phyloP scores from a whole-genome alignment of 2,888 invertebrate species.

The Dryocosmus kuriphilus region DNA sequence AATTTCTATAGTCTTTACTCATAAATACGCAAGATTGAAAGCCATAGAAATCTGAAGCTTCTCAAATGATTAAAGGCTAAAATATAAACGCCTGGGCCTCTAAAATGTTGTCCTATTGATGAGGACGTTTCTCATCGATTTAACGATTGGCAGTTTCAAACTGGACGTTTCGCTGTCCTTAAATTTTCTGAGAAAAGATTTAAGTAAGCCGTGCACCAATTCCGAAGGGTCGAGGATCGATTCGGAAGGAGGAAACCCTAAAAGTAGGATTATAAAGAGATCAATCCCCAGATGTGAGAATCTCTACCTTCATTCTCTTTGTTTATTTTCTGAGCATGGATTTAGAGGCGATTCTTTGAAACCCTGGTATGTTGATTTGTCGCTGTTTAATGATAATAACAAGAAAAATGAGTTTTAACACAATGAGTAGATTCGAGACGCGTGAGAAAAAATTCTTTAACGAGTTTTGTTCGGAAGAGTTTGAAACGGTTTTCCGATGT shows the following conservation, averaged over 20 bases:
- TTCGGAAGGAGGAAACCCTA: neutral
- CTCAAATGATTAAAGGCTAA: neutral
- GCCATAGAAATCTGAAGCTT: conserved; percentile 4
- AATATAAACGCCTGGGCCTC: neutral
- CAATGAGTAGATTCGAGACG: conserved; percentile 14
- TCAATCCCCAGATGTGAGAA: neutral
- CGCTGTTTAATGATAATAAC: conserved; percentile 2
- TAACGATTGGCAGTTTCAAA: conserved; percentile 68
- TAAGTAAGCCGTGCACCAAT: conserved; percentile 40
- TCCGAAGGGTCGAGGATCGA: conserved; percentile 9
- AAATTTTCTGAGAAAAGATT: conserved; percentile 2
- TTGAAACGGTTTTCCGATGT: conserved; percentile 8
- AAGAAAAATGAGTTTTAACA: conserved; percentile 18
- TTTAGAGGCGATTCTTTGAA: conserved; percentile 5
- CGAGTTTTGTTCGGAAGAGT: conserved; percentile 28
- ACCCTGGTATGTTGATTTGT: conserved; percentile 1
- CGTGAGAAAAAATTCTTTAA: neutral
- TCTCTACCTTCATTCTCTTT: conserved; percentile 1
- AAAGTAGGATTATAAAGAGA: conserved; percentile 10
- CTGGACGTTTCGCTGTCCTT: conserved; percentile 69
- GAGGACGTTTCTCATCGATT: conserved; percentile 5
- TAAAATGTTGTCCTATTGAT: neutral
- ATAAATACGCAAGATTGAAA: neutral
- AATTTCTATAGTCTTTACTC: conserved; percentile 22
- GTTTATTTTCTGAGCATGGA: neutral